These are phyloP conservation scores for Drosophila villosipedis DNA, from an alignment of 2,888 invertebrate species.

Conservation along the genomic window DNA sequence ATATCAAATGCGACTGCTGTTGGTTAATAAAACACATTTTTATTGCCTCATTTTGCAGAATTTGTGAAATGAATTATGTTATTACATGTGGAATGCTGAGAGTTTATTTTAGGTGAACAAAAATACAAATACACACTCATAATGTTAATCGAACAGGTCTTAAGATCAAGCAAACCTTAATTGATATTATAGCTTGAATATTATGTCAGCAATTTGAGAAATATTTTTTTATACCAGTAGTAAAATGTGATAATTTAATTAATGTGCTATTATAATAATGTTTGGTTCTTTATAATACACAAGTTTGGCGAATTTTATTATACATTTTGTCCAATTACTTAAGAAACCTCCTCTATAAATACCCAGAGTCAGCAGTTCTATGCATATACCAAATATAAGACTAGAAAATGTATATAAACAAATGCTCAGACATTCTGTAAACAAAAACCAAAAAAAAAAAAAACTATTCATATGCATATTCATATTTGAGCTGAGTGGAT, in stretches of 20 bases:
- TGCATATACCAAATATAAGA: slow-evolving; percentile 10
- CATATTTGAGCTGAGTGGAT: slow-evolving; percentile 38
- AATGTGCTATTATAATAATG: neutral
- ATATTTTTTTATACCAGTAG: neutral
- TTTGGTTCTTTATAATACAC: neutral
- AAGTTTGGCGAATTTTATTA: neutral
- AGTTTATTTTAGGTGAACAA: slow-evolving; percentile 26
- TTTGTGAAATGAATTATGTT: slow-evolving; percentile 56
- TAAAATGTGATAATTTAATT: neutral
- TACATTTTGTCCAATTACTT: slow-evolving; percentile 1
- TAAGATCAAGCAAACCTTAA: neutral
- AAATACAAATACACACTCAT: slow-evolving; percentile 14
- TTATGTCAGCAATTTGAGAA: neutral
- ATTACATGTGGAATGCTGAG: slow-evolving; percentile 26
- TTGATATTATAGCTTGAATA: neutral
- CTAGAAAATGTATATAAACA: slow-evolving; percentile 20
- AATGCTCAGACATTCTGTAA: slow-evolving; percentile 21
- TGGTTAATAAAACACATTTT: slow-evolving; percentile 37
- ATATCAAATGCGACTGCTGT: slow-evolving; percentile 22
- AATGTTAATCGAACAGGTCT: slow-evolving; percentile 21
- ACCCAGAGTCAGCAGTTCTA: neutral
- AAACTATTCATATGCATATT: slow-evolving; percentile 43
- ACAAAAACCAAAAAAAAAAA: slow-evolving; percentile 5
- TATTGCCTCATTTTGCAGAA: slow-evolving; percentile 35
- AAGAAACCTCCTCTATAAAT: neutral